phyloP scores from a whole-genome alignment of 2,113 vertebrate genomes.

The Leucoraja erinaceus region DNA sequence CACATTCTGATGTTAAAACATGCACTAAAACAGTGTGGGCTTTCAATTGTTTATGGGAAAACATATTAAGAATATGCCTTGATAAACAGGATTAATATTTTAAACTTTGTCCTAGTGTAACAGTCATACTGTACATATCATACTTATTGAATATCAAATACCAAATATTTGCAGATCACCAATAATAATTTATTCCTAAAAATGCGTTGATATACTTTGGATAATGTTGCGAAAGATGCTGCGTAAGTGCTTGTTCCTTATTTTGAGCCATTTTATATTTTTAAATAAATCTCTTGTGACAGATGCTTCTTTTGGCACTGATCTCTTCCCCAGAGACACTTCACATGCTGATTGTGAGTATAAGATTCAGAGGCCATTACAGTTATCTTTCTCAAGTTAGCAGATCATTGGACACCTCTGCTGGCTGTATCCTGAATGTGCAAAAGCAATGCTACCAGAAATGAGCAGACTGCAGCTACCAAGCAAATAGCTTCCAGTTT shows the following conservation, averaged over 20 bases:
- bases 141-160: too few species aligned
- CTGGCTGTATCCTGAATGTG: slow-evolving; percentile 32
- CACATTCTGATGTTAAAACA: too few species aligned
- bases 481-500: slow-evolving; percentile 34
- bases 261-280: not conserved
- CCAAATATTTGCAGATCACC: too few species aligned
- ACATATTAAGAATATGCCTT: too few species aligned
- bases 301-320: not conserved
- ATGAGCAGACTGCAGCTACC: slow-evolving; percentile 22
- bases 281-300: not conserved
- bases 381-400: slow-evolving; percentile 30
- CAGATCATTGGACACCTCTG: slow-evolving; percentile 36
- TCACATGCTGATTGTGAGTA: not conserved
- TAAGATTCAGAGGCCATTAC: not conserved
- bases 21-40: too few species aligned
- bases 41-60: too few species aligned
- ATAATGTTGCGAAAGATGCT: not conserved
- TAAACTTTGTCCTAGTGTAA: too few species aligned
- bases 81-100: too few species aligned
- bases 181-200: not conserved
- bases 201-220: not conserved
- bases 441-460: slow-evolving; percentile 14
- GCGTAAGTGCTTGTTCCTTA: not conserved
- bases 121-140: too few species aligned
- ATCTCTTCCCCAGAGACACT: not conserved